These are phyloP conservation scores for Drosophila austrosaltans DNA, from an alignment of 2,888 invertebrate genomes.

Conservation along the genomic window DNA sequence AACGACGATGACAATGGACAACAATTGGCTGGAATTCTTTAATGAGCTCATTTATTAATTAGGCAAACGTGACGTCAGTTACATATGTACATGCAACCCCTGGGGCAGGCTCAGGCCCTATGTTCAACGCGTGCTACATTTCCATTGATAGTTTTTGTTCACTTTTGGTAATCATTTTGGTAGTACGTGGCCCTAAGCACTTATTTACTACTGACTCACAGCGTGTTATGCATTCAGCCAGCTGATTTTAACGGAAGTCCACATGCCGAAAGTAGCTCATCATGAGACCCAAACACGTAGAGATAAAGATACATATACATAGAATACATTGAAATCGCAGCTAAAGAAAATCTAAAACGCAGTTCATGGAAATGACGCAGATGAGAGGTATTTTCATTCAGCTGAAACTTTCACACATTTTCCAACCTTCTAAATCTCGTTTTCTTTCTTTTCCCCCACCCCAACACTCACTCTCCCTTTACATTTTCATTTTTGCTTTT, in stretches of 20 bases:
- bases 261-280: conserved; percentile 50
- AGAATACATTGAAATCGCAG: conserved; percentile 15
- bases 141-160: conserved; percentile 18
- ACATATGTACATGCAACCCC: neutral
- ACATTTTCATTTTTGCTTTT: conserved; percentile 14
- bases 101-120: conserved; percentile 13
- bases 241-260: conserved; percentile 59
- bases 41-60: conserved; percentile 74
- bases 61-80: conserved; percentile 64
- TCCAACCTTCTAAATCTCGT: conserved; percentile 5
- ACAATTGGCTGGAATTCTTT: conserved; percentile 33
- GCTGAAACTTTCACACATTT: conserved; percentile 53
- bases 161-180: neutral
- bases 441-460: too few relatives aligned
- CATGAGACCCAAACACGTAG: conserved; percentile 39
- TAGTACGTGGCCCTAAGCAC: conserved; percentile 54
- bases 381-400: neutral
- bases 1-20: too few relatives aligned
- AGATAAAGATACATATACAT: conserved; percentile 37
- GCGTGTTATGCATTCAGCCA: conserved; percentile 41
- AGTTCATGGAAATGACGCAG: conserved; percentile 62
- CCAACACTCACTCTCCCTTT: conserved; percentile 19
- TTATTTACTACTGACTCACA: conserved; percentile 36
- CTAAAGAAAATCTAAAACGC: conserved; percentile 40
- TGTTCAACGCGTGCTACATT: conserved; percentile 52